phyloP scores from a whole-genome alignment of 1,140 invertebrate genomes.

The Luehdorfia chinensis region DNA sequence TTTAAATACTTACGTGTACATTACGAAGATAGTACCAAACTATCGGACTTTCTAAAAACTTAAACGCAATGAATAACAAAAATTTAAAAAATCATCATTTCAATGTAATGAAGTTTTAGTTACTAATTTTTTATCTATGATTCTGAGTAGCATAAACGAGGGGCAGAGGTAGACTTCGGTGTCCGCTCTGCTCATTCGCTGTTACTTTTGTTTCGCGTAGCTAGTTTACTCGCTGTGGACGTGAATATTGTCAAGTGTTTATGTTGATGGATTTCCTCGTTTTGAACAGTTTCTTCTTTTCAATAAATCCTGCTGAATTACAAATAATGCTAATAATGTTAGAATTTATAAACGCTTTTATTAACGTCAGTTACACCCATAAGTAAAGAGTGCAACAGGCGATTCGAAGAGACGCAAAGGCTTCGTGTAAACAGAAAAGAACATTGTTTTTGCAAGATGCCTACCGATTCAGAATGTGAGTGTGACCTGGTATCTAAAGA shows the following conservation, averaged over 20 bases:
- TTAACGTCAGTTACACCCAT: conserved; percentile 36
- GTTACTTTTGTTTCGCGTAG: too few species aligned
- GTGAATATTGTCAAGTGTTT: conserved; percentile 44
- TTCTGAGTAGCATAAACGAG: conserved; percentile 1
- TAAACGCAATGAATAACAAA: neutral
- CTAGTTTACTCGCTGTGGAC: conserved; percentile 31
- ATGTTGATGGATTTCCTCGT: conserved; percentile 36
- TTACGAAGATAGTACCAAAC: neutral
- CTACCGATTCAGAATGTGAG: conserved; percentile 75
- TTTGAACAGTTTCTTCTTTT: conserved; percentile 19
- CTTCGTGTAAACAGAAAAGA: conserved; percentile 57
- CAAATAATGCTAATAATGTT: conserved; percentile 37
- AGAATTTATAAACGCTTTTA: conserved; percentile 31
- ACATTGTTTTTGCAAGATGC: conserved; percentile 63
- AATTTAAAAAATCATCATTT: neutral
- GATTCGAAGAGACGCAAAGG: conserved; percentile 34
- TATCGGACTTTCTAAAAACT: too few species aligned
- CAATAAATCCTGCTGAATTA: conserved; percentile 19
- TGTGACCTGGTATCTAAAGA: conserved; percentile 81
- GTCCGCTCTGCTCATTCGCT: conserved; percentile 29
- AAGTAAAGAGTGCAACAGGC: conserved; percentile 70
- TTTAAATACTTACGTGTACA: neutral
- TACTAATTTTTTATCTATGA: conserved; percentile 16
- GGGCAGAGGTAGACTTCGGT: conserved; percentile 13
- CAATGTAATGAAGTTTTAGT: conserved; percentile 8